Conservation (phyloP, 1,140 invertebrate species). For the Papilio helenus region DNA sequence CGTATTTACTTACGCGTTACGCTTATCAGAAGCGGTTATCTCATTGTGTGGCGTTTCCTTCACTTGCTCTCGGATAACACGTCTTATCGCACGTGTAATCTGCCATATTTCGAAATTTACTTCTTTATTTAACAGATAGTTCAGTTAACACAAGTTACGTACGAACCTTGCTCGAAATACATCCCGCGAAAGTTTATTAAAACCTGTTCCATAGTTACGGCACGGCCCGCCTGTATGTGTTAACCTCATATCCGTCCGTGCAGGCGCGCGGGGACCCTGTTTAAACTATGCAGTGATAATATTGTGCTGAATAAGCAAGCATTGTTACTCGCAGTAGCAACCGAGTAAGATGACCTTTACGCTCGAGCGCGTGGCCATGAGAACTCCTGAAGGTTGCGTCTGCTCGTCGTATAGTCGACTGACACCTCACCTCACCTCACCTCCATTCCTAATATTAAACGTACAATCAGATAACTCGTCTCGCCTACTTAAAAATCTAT, state of each 20-base stretch:
- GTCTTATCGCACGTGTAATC: slow-evolving; percentile 43
- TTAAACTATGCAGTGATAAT: slow-evolving; percentile 33
- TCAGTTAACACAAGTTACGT: background rate
- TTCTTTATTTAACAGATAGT: slow-evolving; percentile 34
- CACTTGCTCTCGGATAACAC: slow-evolving; percentile 51
- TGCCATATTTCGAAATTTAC: slow-evolving; percentile 44
- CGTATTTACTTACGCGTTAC: slow-evolving; percentile 45
- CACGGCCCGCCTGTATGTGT: background rate
- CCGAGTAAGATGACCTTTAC: slow-evolving; percentile 70
- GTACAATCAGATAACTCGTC: background rate
- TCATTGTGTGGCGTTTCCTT: slow-evolving; percentile 50
- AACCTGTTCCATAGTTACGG: background rate
- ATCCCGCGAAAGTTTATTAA: background rate
- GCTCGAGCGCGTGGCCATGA: slow-evolving; percentile 73
- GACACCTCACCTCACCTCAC: background rate
- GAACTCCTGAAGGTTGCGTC: slow-evolving; percentile 72
- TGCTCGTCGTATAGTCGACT: slow-evolving; percentile 34
- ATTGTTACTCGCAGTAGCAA: slow-evolving; percentile 63
- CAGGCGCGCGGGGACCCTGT: background rate
- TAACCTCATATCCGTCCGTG: background rate
- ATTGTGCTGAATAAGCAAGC: slow-evolving; percentile 47
- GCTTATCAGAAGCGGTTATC: slow-evolving; percentile 51
- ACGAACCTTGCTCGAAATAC: background rate
- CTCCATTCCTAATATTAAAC: slow-evolving; percentile 19
- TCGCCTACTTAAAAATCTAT: slow-evolving; percentile 8